Evolutionary conservation across 2,888 invertebrate genomes (phyloP).

Genomic region (Leptodirus hochenwartii): DNA sequence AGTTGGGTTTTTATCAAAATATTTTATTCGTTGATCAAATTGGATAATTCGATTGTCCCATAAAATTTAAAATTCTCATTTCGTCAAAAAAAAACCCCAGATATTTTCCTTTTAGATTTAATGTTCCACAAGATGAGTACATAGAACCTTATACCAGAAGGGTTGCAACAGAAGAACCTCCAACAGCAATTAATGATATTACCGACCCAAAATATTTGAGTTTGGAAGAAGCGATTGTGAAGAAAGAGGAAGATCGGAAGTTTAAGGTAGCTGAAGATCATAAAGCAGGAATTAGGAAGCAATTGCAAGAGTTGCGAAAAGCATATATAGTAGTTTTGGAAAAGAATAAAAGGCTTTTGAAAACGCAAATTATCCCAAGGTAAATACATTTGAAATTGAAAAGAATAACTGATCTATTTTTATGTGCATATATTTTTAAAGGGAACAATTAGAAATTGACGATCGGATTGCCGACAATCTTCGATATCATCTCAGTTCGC

Average conservation of each 20-base stretch:
- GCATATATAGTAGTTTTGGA: conserved; percentile 21
- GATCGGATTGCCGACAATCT: conserved; percentile 43
- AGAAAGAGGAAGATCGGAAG: conserved; percentile 44
- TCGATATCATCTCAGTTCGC: conserved; percentile 35
- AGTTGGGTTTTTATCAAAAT: not conserved
- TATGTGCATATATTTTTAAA: no score
- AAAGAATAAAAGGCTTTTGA: conserved; percentile 37
- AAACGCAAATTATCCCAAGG: conserved; percentile 37
- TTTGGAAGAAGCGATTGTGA: conserved; percentile 51
- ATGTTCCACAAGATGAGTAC: no score
- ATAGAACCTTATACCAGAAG: no score
- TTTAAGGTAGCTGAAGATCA: conserved; percentile 42
- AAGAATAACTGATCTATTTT: not conserved
- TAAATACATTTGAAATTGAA: no score
- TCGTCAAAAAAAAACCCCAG: no score
- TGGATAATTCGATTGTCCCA: no score
- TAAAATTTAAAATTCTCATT: no score
- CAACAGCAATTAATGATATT: conserved; percentile 21
- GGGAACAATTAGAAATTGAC: conserved; percentile 46
- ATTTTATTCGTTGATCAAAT: not conserved
- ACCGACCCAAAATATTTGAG: conserved; percentile 24
- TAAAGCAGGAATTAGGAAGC: conserved; percentile 29
- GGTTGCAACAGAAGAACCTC: not conserved
- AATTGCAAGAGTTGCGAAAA: conserved; percentile 34
- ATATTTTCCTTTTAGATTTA: no score